A percentile compares a stretch with the other conserved stretches of the same genome.
These are phyloP conservation scores for Morone chrysops DNA, from an alignment of 2,113 vertebrate genomes.

Conservation along the genomic window DNA sequence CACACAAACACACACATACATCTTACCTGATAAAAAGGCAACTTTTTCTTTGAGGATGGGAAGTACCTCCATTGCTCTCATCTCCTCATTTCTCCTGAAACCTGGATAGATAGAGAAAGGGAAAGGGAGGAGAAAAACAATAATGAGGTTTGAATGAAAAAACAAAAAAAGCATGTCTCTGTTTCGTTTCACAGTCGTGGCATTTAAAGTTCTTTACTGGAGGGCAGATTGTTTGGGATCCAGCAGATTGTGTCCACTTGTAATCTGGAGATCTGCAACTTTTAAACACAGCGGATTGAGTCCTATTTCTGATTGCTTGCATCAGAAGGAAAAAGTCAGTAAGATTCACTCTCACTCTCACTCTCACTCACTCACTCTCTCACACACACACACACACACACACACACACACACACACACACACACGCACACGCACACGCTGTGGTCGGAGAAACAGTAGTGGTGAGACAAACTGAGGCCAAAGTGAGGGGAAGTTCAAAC, in stretches of 20 bases:
- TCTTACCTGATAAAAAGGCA: constrained; percentile 96
- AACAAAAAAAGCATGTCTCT: not conserved
- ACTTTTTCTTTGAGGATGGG: constrained; percentile 99
- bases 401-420: not conserved
- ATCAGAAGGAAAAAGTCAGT: constrained; percentile 36
- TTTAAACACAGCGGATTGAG: constrained; percentile 10
- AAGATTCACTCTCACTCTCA: not conserved
- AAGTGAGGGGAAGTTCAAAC: constrained; percentile 34
- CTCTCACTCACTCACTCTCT: not conserved
- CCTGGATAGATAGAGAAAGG: constrained; percentile 77
- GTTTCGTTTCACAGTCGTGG: not conserved
- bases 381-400: not conserved
- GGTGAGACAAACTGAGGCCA: constrained; percentile 54
- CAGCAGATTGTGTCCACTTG: constrained; percentile 44
- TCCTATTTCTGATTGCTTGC: constrained; percentile 30
- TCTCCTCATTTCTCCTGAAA: constrained; percentile 97
- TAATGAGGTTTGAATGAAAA: not conserved
- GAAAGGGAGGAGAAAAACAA: not conserved
- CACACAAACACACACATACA: not conserved
- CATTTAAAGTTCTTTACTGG: not conserved
- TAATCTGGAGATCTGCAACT: constrained; percentile 41
- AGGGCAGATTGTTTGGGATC: constrained; percentile 45
- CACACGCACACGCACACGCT: not conserved
- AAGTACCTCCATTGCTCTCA: constrained; percentile 98
- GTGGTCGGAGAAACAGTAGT: constrained; percentile 44